Base-by-base conservation (phyloP, 2,113 vertebrate species). In the Nyctereutes procyonoides region DNA sequence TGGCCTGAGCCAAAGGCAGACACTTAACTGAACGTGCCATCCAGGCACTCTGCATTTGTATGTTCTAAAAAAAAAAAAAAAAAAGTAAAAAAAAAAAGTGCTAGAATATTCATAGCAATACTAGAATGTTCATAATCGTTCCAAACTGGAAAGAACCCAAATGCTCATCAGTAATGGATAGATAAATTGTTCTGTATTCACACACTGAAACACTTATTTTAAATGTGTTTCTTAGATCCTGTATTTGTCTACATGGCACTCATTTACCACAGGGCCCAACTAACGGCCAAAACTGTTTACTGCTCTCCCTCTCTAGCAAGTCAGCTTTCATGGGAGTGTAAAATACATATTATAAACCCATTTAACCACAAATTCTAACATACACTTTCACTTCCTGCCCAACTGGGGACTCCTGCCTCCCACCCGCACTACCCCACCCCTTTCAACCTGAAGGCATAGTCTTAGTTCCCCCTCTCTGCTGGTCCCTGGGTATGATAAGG, bases 201-300 rank as follows among this genome's bases (percentile, higher is more conserved):
- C 15, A 53, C 56, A 74, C 28, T 35, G 60, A n/a, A 48, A 48
- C 38, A 26, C 96, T 88, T 38, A 24, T 32, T 89, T 60, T 71
- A 82, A 92, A 69, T 92, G 8, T 35, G 38, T 92, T 92, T 56
- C 96, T 74, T 28, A n/a, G 38, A n/a, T 63, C 55, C 67, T 53
- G 12, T 81, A 14, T 74, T 85, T 93, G 74, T 81, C 62, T 80
- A 53, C 48, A 53, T 7, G 43, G 16, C 24, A 35, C 58, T 65
- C 69, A 32, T 73, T 92, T 91, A 76, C 67, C 43, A 32, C 24
- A 24, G 62, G 82, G 38, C 58, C 58, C 65, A 16, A 82, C 67
- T n/a, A 58, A 65, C 35, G 14, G 51, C 67, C 16, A 11, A 26
- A 51, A 62, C 5, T 73, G n/a, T 65, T 69, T 53, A 53, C 51